phyloP scores from a whole-genome alignment of 2,888 invertebrate species.

The Apeira syringaria region DNA sequence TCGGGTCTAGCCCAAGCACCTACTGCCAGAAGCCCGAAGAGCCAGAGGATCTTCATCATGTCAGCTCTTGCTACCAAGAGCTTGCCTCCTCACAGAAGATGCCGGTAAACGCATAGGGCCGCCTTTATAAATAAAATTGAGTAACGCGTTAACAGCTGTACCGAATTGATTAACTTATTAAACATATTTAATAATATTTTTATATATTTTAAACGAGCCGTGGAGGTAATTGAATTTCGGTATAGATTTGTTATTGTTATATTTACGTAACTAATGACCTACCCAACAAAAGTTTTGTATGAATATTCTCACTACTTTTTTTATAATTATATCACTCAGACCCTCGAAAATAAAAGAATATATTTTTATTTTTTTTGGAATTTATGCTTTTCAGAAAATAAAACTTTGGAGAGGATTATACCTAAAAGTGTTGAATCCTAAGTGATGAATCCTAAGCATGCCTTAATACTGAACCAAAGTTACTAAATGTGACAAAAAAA shows the following conservation, averaged over 20 bases:
- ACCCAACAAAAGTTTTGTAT: no score
- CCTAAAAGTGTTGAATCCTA: no score
- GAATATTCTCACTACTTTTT: no score
- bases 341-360: no score
- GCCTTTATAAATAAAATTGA: constrained; percentile 51
- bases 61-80: constrained; percentile 27
- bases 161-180: constrained; percentile 63
- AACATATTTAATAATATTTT: constrained; percentile 49
- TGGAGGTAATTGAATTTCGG: constrained; percentile 38
- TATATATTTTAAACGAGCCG: constrained; percentile 51
- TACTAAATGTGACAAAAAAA: no score
- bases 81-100: constrained; percentile 56
- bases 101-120: constrained; percentile 5
- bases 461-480: no score
- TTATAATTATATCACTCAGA: no score
- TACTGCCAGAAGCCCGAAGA: constrained; percentile 35
- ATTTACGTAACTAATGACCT: no score
- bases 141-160: constrained; percentile 56
- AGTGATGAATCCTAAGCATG: no score
- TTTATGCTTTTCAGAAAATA: no score
- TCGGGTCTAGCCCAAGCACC: constrained; percentile 25
- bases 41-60: constrained; percentile 44
- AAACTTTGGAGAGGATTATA: no score
- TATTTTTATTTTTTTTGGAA: no score
- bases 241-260: not conserved